A percentile compares a stretch with the other conserved stretches of the same genome.
These are phyloP conservation scores for Formica selysi DNA, from an alignment of 1,140 invertebrate genomes.

Conservation along the genomic window DNA sequence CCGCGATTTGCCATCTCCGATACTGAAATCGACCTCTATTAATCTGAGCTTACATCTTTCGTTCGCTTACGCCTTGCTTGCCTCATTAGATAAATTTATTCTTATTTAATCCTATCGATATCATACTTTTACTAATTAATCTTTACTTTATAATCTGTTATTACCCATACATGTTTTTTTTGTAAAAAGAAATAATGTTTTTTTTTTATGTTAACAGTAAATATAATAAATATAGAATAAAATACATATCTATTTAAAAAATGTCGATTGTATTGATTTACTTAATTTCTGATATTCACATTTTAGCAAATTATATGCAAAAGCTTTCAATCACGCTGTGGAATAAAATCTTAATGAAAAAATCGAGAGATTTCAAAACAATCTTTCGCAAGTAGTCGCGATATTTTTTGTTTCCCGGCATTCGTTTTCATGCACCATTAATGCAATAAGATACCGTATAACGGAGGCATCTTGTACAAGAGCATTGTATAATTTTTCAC, in stretches of 20 bases:
- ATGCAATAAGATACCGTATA: neutral
- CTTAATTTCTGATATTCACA: neutral
- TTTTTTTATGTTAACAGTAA: neutral
- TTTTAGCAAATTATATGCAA: neutral
- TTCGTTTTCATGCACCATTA: neutral
- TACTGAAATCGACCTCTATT: conserved; percentile 73
- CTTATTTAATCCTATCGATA: conserved; percentile 21
- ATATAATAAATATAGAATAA: neutral
- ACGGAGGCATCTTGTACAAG: no score
- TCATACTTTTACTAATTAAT: neutral
- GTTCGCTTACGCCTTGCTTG: conserved; percentile 30
- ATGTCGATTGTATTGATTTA: neutral
- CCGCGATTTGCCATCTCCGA: conserved; percentile 72
- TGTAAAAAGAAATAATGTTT: neutral
- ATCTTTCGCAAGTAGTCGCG: no score
- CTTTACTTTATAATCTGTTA: neutral
- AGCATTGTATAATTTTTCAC: conserved; percentile 13
- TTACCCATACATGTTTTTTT: neutral
- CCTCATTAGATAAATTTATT: conserved; percentile 22
- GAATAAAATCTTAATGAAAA: neutral
- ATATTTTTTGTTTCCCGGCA: neutral
- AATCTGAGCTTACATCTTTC: conserved; percentile 66
- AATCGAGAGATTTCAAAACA: neutral
- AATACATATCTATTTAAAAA: neutral
- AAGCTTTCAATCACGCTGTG: neutral